Conservation (phyloP, 2,797 vertebrate genomes). For the Gallinago solitaria region DNA sequence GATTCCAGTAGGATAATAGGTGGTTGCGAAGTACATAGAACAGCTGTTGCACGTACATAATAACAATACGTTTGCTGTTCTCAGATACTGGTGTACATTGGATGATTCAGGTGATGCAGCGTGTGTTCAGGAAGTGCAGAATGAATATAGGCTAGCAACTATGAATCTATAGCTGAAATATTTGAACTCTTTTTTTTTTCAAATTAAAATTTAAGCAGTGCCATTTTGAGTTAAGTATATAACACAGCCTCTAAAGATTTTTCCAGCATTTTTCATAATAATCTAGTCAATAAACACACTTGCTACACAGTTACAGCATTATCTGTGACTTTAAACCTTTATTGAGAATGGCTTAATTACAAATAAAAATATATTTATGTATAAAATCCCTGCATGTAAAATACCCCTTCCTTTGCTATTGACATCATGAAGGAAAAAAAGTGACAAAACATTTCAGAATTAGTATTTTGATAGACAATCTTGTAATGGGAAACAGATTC, state of each 20-base stretch:
- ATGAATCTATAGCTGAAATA: not conserved
- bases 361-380: constrained; percentile 79
- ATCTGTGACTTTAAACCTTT: constrained; percentile 65
- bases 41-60: not conserved
- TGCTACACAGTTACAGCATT: not conserved
- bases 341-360: constrained; percentile 78
- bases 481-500: not conserved
- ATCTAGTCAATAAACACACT: not conserved
- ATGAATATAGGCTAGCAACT: not conserved
- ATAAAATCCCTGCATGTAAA: constrained; percentile 78
- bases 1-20: not conserved
- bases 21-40: not conserved
- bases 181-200: not conserved
- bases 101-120: not conserved
- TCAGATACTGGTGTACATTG: not conserved
- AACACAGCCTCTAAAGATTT: not conserved
- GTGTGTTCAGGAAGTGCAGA: not conserved
- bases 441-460: not conserved
- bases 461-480: not conserved
- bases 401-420: constrained; percentile 66
- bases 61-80: not conserved
- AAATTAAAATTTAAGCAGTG: not conserved
- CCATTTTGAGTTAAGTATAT: not conserved
- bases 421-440: constrained; percentile 29
- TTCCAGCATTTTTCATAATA: not conserved